A percentile compares a stretch with the other conserved stretches of the same genome.
Conservation (phyloP, 2,888 invertebrate genomes). For the Cyaniris semiargus region DNA sequence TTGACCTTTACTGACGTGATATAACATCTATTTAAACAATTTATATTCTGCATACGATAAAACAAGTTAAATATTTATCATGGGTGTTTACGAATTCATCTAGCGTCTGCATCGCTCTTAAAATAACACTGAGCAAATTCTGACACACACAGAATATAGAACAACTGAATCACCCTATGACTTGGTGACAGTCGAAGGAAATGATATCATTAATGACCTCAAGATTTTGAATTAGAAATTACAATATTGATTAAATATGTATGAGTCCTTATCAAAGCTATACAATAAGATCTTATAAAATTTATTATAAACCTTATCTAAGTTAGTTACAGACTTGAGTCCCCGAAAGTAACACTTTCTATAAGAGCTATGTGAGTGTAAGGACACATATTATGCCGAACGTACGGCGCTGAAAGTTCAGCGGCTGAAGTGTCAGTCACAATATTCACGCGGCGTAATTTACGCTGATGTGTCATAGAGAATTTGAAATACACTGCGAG, state of each 20-base stretch:
- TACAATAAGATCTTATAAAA: no score
- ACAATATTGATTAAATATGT: neutral
- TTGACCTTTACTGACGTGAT: neutral
- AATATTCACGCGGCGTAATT: no score
- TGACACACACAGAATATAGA: constrained; percentile 10
- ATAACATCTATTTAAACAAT: constrained; percentile 2
- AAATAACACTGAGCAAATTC: constrained; percentile 5
- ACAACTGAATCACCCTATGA: neutral
- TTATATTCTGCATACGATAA: constrained; percentile 12
- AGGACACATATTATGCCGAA: no score
- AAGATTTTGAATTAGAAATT: neutral
- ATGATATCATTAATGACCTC: neutral
- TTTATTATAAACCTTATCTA: no score
- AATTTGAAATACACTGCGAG: no score
- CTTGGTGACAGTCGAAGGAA: neutral
- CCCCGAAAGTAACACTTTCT: no score
- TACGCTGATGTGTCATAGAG: no score
- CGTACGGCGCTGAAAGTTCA: no score
- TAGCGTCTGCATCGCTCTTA: neutral
- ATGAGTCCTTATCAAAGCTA: no score
- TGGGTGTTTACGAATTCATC: constrained; percentile 2
- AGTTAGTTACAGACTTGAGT: no score
- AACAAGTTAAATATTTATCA: constrained; percentile 9
- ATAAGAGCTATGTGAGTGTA: no score
- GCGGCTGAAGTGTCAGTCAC: no score